These are phyloP conservation scores for Zootoca vivipara DNA, from an alignment of 2,113 vertebrate species.

Conservation along the genomic window DNA sequence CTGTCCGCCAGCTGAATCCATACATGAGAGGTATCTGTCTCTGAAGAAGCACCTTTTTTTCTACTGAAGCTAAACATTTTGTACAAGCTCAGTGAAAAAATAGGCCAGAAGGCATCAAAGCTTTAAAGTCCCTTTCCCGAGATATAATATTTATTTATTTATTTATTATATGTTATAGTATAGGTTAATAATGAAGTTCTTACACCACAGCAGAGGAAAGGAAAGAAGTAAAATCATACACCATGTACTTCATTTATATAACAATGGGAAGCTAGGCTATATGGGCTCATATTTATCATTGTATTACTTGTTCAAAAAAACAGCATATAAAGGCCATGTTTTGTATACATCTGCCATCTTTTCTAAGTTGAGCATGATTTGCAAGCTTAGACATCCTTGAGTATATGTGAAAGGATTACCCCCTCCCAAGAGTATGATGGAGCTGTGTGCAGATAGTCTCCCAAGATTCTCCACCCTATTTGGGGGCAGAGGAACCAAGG, in stretches of 20 bases:
- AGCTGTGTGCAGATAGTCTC: too few species aligned
- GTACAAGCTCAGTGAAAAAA: slow-evolving; percentile 58
- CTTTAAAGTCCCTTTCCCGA: slow-evolving; percentile 21
- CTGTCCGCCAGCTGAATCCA: slow-evolving; percentile 2
- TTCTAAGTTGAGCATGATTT: neutral
- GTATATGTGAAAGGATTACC: neutral
- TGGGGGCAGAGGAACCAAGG: too few species aligned
- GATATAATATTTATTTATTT: slow-evolving; percentile 3
- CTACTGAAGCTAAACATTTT: slow-evolving; percentile 55
- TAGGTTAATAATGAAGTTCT: neutral
- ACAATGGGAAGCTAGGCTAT: neutral
- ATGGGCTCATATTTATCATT: neutral
- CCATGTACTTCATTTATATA: neutral
- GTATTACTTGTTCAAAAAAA: neutral
- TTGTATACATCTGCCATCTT: neutral
- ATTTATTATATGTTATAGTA: neutral
- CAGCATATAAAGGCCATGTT: neutral
- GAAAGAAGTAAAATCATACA: neutral
- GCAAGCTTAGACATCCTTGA: neutral
- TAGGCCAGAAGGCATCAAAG: slow-evolving; percentile 55
- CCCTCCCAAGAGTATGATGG: neutral
- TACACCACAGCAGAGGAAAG: neutral
- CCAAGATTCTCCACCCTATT: too few species aligned
- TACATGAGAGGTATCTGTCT: slow-evolving; percentile 13
- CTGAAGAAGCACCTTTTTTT: slow-evolving; percentile 50